phyloP scores from a whole-genome alignment of 2,888 invertebrate genomes.

The Deilephila porcellus region DNA sequence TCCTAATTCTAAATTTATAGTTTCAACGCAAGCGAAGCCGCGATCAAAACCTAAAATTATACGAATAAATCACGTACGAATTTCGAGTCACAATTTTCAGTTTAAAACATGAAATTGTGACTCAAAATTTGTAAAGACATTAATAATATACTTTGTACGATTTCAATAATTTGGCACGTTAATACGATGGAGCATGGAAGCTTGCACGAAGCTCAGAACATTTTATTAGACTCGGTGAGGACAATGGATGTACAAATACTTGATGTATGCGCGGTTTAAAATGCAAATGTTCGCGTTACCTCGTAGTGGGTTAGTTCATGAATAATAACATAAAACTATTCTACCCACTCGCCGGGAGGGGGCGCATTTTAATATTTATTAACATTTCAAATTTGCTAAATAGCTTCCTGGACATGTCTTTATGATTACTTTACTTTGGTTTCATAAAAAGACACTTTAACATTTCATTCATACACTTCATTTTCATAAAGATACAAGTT shows the following conservation, averaged over 20 bases:
- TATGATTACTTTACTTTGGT: neutral
- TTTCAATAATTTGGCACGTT: constrained; percentile 21
- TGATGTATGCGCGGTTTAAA: constrained; percentile 56
- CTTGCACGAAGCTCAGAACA: constrained; percentile 14
- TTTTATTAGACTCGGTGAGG: constrained; percentile 9
- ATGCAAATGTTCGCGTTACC: constrained; percentile 52
- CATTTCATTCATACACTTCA: neutral
- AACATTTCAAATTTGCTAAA: constrained; percentile 7
- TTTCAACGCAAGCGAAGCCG: constrained; percentile 11
- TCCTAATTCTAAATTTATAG: constrained; percentile 4
- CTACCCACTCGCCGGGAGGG: constrained; percentile 7
- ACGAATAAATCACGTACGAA: neutral
- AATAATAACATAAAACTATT: constrained; percentile 61
- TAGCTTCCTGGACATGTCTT: constrained; percentile 17
- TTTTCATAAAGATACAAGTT: too few relatives aligned
- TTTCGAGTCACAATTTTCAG: neutral
- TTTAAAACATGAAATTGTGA: neutral
- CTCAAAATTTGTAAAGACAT: constrained; percentile 11
- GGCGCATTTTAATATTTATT: constrained; percentile 21
- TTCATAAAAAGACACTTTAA: neutral
- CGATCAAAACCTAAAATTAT: constrained; percentile 7
- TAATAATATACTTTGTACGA: constrained; percentile 24
- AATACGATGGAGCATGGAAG: constrained; percentile 17
- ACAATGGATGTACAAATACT: constrained; percentile 24
- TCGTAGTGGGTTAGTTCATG: constrained; percentile 46